Base-by-base conservation (phyloP, 2,797 vertebrate genomes). In the Triplophysa bombifrons region DNA sequence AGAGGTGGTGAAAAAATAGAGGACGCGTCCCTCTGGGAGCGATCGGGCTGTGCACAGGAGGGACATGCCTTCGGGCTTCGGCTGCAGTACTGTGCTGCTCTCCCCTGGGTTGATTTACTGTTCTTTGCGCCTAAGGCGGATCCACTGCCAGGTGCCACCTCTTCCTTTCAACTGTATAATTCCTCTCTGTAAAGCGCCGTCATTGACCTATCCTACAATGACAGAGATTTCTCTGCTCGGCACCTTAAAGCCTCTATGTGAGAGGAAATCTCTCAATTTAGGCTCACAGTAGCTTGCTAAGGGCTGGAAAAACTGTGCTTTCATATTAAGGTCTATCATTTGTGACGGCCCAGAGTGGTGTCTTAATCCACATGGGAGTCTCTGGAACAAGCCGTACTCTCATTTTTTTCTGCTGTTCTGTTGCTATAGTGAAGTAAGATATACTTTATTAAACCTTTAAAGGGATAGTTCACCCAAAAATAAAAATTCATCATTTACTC, bases 151-250 rank as follows among this genome's bases (percentile, higher is more conserved):
- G 73, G 74, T 65, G 65, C 76, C 73, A 84, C 76, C 80, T 77
- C 70, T 82, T 82, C 51, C 73, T 83, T 83, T 83, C 66, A 84
- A 82, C 81, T 69, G 48, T 64, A 76, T 82, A 77, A 72, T 84
- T 75, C 70, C 69, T 74, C 27, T 76, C 46, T 75, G 66, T 64
- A 64, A 61, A 58, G 64, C 0, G 48, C 68, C 44, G 17, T 76
- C 79, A 82, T 69, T 85, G 79, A 85, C 82, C 82, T 83, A 80
- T 75, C 65, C 27, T 34, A 25, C 82, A 82, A 70, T 73, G 82
- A 70, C 41, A 71, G 78, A 65, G 56, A 80, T 80, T 85, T 74
- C 82, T 79, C 64, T 65, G 50, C 72, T 74, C 66, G 61, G 60
- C 56, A 67, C 68, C 80, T 60, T 81, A 20, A 72, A 56, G 74